phyloP scores from a whole-genome alignment of 1,140 invertebrate genomes.

The Triops cancriformis region DNA sequence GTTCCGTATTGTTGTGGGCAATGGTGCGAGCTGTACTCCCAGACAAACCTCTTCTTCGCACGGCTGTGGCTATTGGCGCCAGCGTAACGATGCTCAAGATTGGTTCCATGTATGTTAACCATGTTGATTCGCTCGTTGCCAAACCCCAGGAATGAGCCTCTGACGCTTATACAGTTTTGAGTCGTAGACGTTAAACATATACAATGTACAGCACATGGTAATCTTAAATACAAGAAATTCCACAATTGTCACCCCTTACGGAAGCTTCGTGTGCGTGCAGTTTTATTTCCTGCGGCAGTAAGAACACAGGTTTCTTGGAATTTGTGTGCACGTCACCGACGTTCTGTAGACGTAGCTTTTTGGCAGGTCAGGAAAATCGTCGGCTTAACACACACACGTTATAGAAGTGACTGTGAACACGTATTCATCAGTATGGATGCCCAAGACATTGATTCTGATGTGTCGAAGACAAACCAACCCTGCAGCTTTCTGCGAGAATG shows the following conservation, averaged over 20 bases:
- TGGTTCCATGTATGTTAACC: conserved; percentile 50
- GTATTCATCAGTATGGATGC: not conserved
- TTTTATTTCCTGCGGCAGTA: too few species aligned
- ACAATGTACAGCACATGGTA: not conserved
- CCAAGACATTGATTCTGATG: not conserved
- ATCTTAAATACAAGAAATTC: not conserved
- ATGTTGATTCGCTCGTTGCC: conserved; percentile 38
- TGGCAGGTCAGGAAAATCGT: too few species aligned
- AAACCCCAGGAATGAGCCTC: not conserved
- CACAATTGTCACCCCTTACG: too few species aligned
- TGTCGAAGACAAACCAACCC: not conserved
- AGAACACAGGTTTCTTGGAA: too few species aligned
- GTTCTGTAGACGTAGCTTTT: too few species aligned
- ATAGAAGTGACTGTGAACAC: too few species aligned
- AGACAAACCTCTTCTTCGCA: conserved; percentile 50
- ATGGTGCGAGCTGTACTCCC: conserved; percentile 56
- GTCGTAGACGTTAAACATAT: not conserved
- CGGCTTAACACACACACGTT: too few species aligned
- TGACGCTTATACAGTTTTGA: not conserved
- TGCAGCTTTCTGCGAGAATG: not conserved
- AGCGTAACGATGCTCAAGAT: conserved; percentile 50
- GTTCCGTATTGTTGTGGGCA: conserved; percentile 62
- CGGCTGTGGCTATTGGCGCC: conserved; percentile 50
- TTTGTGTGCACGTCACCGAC: too few species aligned
- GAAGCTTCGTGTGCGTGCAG: too few species aligned